Evolutionary conservation across 1,140 invertebrate genomes (phyloP).

Genomic region (Kradibia gibbosae): DNA sequence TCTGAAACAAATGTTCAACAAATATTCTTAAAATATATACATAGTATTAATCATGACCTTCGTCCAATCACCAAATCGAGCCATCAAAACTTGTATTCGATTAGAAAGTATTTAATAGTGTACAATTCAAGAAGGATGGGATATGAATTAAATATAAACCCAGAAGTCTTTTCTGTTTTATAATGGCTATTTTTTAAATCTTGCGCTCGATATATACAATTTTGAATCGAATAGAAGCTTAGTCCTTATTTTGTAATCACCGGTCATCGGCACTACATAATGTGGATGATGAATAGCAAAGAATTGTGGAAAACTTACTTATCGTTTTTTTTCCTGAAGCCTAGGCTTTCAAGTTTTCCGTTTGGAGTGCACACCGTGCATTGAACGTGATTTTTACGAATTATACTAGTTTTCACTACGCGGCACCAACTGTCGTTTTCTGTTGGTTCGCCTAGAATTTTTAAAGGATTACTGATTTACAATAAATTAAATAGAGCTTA

Average conservation of each 20-base stretch:
- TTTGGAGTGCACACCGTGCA: conserved; percentile 84
- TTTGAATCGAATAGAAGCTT: too few species aligned
- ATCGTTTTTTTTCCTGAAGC: conserved; percentile 85
- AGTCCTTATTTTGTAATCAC: too few species aligned
- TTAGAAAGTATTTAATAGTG: too few species aligned
- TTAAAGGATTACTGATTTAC: not conserved
- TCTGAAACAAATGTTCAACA: not conserved
- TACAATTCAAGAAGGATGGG: too few species aligned
- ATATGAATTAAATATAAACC: too few species aligned
- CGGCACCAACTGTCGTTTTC: conserved; percentile 81
- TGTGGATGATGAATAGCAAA: too few species aligned
- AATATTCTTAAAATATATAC: not conserved
- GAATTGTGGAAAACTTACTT: conserved; percentile 71
- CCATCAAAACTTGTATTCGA: too few species aligned
- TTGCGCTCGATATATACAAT: too few species aligned
- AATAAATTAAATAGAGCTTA: not conserved
- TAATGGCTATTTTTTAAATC: too few species aligned
- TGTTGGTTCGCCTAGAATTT: conserved; percentile 66
- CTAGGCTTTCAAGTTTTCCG: conserved; percentile 83
- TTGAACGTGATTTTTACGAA: conserved; percentile 79
- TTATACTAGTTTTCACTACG: conserved; percentile 79
- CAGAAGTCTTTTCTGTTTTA: too few species aligned
- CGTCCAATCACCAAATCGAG: too few species aligned
- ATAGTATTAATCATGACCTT: not conserved
- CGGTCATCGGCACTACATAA: too few species aligned